Conservation (phyloP, 1,140 invertebrate genomes). For the Linepithema humile region DNA sequence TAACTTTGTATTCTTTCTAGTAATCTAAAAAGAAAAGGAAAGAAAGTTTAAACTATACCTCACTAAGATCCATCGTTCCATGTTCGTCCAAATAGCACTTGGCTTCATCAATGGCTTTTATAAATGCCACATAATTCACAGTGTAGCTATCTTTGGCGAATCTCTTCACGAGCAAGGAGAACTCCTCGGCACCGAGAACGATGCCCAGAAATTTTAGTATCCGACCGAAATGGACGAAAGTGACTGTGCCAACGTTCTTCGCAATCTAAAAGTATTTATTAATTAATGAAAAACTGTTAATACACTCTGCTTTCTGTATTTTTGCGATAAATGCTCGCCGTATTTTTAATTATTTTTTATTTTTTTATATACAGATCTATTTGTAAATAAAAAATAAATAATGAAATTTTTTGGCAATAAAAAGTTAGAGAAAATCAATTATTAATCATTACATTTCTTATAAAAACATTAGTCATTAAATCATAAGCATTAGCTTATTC, state of each 20-base stretch:
- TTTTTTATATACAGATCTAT: too few species aligned
- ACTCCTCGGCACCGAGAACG: slow-evolving; percentile 87
- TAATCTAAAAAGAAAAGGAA: not conserved
- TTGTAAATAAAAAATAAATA: too few species aligned
- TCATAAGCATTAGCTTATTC: too few species aligned
- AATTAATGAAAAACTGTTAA: slow-evolving; percentile 14
- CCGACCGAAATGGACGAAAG: slow-evolving; percentile 88
- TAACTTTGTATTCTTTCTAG: not conserved
- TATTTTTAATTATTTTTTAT: too few species aligned
- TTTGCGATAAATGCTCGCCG: too few species aligned
- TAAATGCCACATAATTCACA: slow-evolving; percentile 89
- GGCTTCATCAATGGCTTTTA: slow-evolving; percentile 85
- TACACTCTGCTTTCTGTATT: not conserved
- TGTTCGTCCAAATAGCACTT: slow-evolving; percentile 85
- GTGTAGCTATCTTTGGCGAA: slow-evolving; percentile 89
- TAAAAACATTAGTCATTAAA: too few species aligned
- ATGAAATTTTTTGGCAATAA: too few species aligned
- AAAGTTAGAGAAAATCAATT: too few species aligned
- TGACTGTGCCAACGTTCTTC: slow-evolving; percentile 89
- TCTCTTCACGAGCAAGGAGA: slow-evolving; percentile 87
- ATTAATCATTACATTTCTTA: too few species aligned
- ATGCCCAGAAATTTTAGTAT: slow-evolving; percentile 88
- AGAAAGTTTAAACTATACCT: slow-evolving; percentile 51
- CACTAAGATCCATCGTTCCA: slow-evolving; percentile 82
- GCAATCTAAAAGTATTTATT: slow-evolving; percentile 84